These are phyloP conservation scores for Halictus quadricinctus DNA, from an alignment of 2,888 invertebrate species.

Conservation along the genomic window DNA sequence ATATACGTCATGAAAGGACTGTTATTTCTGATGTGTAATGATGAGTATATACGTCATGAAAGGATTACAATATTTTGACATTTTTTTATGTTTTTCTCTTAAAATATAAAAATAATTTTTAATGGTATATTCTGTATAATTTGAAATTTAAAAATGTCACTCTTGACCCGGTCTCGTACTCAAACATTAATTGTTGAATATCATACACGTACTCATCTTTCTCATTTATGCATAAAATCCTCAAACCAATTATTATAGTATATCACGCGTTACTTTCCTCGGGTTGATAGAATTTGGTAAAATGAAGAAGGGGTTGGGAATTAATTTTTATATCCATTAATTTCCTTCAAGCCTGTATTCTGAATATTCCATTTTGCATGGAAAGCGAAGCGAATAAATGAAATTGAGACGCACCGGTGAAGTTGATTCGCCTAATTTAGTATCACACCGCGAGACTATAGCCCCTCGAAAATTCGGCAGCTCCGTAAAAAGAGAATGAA, in stretches of 20 bases:
- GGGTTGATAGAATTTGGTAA: neutral
- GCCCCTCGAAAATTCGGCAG: too few relatives aligned
- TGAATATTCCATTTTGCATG: neutral
- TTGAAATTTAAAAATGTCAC: too few relatives aligned
- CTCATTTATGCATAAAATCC: neutral
- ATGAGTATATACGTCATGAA: too few relatives aligned
- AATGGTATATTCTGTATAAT: too few relatives aligned
- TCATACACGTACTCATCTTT: too few relatives aligned
- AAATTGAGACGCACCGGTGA: neutral
- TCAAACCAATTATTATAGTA: neutral
- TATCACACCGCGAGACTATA: neutral
- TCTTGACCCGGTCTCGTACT: too few relatives aligned
- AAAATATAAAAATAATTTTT: neutral
- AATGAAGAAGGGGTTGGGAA: neutral
- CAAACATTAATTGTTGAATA: too few relatives aligned
- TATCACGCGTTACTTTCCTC: neutral
- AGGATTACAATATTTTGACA: too few relatives aligned
- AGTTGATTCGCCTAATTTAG: neutral
- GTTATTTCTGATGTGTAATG: neutral
- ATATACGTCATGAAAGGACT: neutral
- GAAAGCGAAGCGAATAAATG: neutral
- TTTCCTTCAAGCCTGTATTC: neutral
- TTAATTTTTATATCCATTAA: neutral
- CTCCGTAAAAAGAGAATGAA: too few relatives aligned
- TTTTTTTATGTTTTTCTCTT: too few relatives aligned